A percentile compares a stretch with the other conserved stretches of the same genome.
These are phyloP conservation scores for Drosophila willistoni DNA, from an alignment of 1,140 invertebrate species.

Conservation along the genomic window DNA sequence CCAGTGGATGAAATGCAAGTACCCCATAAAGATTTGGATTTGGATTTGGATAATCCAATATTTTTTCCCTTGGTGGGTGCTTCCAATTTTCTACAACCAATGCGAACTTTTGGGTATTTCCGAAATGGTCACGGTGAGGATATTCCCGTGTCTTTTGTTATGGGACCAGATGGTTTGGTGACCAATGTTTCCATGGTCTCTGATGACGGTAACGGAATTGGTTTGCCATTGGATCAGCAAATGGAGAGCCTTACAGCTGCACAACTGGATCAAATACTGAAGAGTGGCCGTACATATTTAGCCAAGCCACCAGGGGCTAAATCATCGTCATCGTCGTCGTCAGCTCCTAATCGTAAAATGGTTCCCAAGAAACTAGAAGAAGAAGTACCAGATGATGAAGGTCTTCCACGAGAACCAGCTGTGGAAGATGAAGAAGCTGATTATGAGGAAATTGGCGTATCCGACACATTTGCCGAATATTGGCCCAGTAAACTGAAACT, in stretches of 20 bases:
- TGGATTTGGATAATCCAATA: no score
- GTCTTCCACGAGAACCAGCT: conserved; percentile 3
- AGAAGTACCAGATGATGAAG: no score
- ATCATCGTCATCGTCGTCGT: no score
- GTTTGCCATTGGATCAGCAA: neutral
- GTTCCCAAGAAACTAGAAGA: no score
- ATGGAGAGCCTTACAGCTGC: conserved; percentile 11
- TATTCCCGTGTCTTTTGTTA: conserved; percentile 25
- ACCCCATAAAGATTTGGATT: no score
- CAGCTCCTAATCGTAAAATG: no score
- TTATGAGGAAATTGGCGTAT: conserved; percentile 98
- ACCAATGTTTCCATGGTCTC: conserved; percentile 28
- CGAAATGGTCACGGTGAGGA: conserved; percentile 15
- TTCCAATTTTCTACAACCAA: neutral
- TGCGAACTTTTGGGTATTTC: conserved; percentile 15
- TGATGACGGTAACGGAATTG: neutral
- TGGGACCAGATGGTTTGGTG: conserved; percentile 35
- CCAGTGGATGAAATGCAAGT: no score
- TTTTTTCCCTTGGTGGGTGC: no score
- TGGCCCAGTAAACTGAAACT: conserved; percentile 95
- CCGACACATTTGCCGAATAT: conserved; percentile 98
- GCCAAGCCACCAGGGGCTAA: neutral
- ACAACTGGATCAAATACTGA: conserved; percentile 25
- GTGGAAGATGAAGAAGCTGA: conserved; percentile 91
- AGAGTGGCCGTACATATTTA: conserved; percentile 17